Base-by-base conservation (phyloP, 2,113 vertebrate species). In the Gymnarchus niloticus region DNA sequence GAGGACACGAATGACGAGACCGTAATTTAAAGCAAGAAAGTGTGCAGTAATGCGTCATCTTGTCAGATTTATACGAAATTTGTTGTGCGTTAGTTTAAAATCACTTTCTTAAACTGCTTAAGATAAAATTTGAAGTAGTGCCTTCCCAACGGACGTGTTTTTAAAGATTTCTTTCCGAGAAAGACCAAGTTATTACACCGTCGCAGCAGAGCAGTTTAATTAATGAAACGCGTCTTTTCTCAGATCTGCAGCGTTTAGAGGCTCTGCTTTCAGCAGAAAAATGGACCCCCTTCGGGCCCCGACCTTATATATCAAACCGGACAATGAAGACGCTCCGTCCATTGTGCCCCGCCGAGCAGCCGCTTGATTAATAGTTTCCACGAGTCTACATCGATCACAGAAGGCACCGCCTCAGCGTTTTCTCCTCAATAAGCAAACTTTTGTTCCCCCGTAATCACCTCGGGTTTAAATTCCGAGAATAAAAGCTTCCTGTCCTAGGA, bases 311-410 rank as follows among this genome's bases (percentile, higher is more conserved):
- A 87, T 87, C 88, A 83, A 84, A 81, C 52, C 73, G 86, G 85
- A 94, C 92, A 93, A 94, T 86, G 86, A 83, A 51, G n/a, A 54
- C 89, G 89, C 89, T 86, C 88, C 83, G 59, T 87, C 91, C 85
- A 92, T 94, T 94, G 93, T 94, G 90, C 89, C 87, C 84, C 89
- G 91, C 92, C 90, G 92, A 94, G 91, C 93, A 91, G 84, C 87
- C 21, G 25, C 87, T 89, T 93, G 92, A 94, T 94, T 93, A 92
- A 94, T 91, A 85, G 91, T 91, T 90, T 90, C 89, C 89, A 87
- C 56, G 44, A 23, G 83, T 90, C 93, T 93, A 92, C 92, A 94
- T 92, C 91, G 90, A 92, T 91, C 89, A 90, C 88, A 87, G 85
- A 76, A 87, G 83, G 19, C 19, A 83, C 87, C 84, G 85, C 89